phyloP scores from a whole-genome alignment of 2,888 invertebrate genomes.

The Drosophila formosana region DNA sequence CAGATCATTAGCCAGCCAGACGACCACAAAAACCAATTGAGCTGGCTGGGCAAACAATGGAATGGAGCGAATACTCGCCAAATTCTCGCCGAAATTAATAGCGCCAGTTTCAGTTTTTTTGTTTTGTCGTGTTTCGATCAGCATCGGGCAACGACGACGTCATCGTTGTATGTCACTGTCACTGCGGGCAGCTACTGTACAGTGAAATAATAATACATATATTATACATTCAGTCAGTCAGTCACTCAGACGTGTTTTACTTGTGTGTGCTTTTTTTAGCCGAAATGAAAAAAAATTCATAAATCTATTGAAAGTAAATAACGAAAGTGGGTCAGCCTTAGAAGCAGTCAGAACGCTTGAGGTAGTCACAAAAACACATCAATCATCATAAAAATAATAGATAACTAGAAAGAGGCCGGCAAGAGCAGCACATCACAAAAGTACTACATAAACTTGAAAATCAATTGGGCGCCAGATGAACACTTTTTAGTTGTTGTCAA shows the following conservation, averaged over 20 bases:
- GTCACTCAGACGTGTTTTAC: too few species aligned
- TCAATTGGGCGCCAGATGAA: slow-evolving; percentile 28
- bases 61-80: slow-evolving; percentile 31
- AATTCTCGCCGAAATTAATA: slow-evolving; percentile 61
- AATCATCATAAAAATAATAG: slow-evolving; percentile 57
- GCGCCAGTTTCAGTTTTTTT: slow-evolving; percentile 38
- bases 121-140: slow-evolving; percentile 26
- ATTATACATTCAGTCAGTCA: slow-evolving; percentile 36
- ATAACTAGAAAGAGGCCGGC: slow-evolving; percentile 10
- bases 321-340: slow-evolving; percentile 65
- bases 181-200: slow-evolving; percentile 59
- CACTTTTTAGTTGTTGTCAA: slow-evolving; percentile 19
- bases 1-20: slow-evolving; percentile 46
- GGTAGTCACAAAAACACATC: slow-evolving; percentile 55
- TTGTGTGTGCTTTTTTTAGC: slow-evolving; percentile 38
- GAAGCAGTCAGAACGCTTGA: slow-evolving; percentile 34
- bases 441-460: slow-evolving; percentile 25
- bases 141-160: slow-evolving; percentile 45
- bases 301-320: slow-evolving; percentile 74
- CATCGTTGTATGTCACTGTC: slow-evolving; percentile 54
- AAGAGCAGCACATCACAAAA: background rate
- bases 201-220: slow-evolving; percentile 43
- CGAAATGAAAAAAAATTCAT: slow-evolving; percentile 47
- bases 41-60: slow-evolving; percentile 51
- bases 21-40: slow-evolving; percentile 60